A percentile compares a stretch with the other conserved stretches of the same genome.
Evolutionary conservation across 2,888 invertebrate species (phyloP).

Genomic region (Acronicta aceris): DNA sequence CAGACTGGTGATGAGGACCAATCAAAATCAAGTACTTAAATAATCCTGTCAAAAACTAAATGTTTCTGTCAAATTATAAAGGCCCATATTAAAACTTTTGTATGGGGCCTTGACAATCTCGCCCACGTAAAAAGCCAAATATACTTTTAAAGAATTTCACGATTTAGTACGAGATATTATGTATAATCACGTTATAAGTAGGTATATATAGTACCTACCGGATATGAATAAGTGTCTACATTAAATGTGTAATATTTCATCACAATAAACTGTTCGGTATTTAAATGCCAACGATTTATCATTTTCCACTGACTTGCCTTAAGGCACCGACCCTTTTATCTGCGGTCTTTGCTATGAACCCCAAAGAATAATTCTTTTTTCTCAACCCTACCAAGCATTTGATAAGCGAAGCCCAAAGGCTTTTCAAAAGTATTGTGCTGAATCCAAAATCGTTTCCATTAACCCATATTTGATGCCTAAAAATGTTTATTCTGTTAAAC

Average conservation of each 20-base stretch:
- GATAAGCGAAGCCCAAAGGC: constrained; percentile 56
- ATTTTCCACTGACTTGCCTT: constrained; percentile 67
- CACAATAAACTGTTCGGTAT: constrained; percentile 59
- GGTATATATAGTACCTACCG: neutral
- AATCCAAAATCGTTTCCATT: constrained; percentile 38
- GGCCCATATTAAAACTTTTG: no score
- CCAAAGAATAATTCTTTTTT: constrained; percentile 63
- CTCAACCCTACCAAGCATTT: constrained; percentile 55
- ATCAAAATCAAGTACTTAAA: no score
- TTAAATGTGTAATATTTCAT: constrained; percentile 41
- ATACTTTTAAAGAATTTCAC: no score
- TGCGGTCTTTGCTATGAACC: constrained; percentile 48
- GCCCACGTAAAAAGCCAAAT: no score
- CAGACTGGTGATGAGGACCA: no score
- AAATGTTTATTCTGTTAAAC: constrained; percentile 42
- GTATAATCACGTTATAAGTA: no score
- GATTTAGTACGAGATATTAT: no score
- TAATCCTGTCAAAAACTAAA: no score
- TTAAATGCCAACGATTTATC: constrained; percentile 68
- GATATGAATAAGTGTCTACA: constrained; percentile 11
- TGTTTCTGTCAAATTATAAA: no score
- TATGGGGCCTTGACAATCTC: no score
- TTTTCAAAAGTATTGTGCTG: constrained; percentile 49
- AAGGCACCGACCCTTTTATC: constrained; percentile 65
- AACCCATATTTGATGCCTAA: constrained; percentile 26